phyloP scores from a whole-genome alignment of 2,888 invertebrate species.

The Seira ritae region DNA sequence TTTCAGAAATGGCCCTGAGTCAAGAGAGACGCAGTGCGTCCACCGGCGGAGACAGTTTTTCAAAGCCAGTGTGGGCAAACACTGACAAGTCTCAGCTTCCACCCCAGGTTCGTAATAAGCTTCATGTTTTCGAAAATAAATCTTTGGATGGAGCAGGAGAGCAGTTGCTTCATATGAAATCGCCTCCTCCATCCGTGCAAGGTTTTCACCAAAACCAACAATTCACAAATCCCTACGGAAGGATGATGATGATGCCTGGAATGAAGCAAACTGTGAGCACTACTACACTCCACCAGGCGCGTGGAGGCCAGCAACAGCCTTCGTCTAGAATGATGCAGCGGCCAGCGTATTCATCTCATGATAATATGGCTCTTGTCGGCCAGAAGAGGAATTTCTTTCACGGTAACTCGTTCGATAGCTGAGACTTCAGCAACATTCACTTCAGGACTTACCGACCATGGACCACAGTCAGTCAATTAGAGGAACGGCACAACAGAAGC shows the following conservation, averaged over 20 bases:
- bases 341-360: constrained; percentile 43
- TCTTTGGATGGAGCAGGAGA: constrained; percentile 28
- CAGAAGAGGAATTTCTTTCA: constrained; percentile 44
- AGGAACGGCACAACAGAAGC: not conserved
- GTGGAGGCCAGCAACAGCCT: constrained; percentile 20
- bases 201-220: not conserved
- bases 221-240: not conserved
- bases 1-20: constrained; percentile 63
- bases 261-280: constrained; percentile 53
- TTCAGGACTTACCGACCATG: not conserved
- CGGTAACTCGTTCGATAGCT: constrained; percentile 55
- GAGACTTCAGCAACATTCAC: constrained; percentile 32
- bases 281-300: constrained; percentile 43
- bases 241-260: constrained; percentile 38
- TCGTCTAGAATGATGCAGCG: constrained; percentile 14
- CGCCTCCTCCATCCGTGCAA: constrained; percentile 36
- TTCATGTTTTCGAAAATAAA: constrained; percentile 71
- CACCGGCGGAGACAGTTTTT: constrained; percentile 37
- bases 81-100: constrained; percentile 66
- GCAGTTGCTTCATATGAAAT: constrained; percentile 47
- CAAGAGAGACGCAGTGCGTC: constrained; percentile 40
- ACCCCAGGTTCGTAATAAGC: constrained; percentile 70
- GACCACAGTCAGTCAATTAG: not conserved
- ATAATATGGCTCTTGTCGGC: constrained; percentile 38
- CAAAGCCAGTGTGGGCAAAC: constrained; percentile 67